These are phyloP conservation scores for Hartigia nigra DNA, from an alignment of 2,888 invertebrate species.

Conservation along the genomic window DNA sequence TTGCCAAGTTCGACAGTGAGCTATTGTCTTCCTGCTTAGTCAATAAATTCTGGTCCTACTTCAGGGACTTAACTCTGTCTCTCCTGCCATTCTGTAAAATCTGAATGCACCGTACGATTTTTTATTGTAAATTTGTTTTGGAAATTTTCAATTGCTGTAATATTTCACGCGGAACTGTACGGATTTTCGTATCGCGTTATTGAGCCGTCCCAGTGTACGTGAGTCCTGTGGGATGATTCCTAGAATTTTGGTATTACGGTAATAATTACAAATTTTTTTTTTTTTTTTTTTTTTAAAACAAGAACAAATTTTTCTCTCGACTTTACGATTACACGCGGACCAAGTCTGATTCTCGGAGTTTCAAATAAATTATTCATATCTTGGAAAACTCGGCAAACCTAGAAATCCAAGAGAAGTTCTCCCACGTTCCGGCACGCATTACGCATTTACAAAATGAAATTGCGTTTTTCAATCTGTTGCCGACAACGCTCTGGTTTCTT, in stretches of 20 bases:
- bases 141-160: neutral
- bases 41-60: neutral
- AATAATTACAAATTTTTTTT: no score
- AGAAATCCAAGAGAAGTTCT: neutral
- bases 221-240: no score
- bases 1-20: neutral
- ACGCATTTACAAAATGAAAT: constrained; percentile 54
- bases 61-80: neutral
- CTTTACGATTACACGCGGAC: neutral
- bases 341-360: neutral
- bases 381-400: constrained; percentile 7
- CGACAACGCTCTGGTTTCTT: constrained; percentile 16
- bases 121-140: neutral
- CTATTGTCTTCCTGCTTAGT: neutral
- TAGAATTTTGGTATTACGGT: no score
- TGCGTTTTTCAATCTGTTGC: constrained; percentile 47
- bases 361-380: neutral
- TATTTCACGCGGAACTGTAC: neutral
- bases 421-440: constrained; percentile 36
- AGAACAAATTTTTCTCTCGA: neutral
- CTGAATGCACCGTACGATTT: neutral
- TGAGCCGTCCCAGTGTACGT: neutral
- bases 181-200: neutral
- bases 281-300: no score
- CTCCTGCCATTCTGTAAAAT: neutral